A percentile compares a stretch with the other conserved stretches of the same genome.
These are phyloP conservation scores for Drosophila anomalata DNA, from an alignment of 2,888 invertebrate genomes.

Conservation along the genomic window DNA sequence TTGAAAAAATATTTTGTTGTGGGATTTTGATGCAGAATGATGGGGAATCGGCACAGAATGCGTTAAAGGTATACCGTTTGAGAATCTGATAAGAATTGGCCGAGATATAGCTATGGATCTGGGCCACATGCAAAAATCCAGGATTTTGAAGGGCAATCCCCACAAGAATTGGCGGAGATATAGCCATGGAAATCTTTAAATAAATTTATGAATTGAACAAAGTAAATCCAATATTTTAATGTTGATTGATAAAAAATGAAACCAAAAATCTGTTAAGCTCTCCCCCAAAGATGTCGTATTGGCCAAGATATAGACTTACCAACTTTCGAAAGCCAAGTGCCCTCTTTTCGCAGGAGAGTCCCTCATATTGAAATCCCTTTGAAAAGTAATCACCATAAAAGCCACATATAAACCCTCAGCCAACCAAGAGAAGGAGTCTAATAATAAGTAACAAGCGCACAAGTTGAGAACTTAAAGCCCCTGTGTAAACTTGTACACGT, in stretches of 20 bases:
- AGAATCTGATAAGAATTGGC: too few species aligned
- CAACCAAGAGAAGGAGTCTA: not conserved
- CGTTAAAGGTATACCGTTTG: too few species aligned
- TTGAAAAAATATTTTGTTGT: too few species aligned
- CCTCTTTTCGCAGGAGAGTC: not conserved
- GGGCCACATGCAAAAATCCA: too few species aligned
- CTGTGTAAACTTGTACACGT: not conserved
- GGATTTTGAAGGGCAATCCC: too few species aligned
- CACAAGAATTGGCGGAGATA: too few species aligned
- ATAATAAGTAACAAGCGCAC: not conserved
- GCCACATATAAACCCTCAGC: not conserved
- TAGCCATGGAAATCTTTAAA: too few species aligned
- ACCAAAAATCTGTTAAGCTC: not conserved
- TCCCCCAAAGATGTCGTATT: not conserved
- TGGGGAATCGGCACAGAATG: too few species aligned
- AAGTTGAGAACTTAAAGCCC: constrained; percentile 1
- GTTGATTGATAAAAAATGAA: not conserved
- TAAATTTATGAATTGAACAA: too few species aligned
- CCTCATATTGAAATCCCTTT: not conserved
- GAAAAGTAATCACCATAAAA: not conserved
- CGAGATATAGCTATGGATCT: too few species aligned
- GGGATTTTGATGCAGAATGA: too few species aligned
- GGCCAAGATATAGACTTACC: not conserved
- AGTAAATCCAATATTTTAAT: not conserved
- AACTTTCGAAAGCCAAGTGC: not conserved